Base-by-base conservation (phyloP, 2,888 invertebrate species). In the Lasioglossum villosulum region DNA sequence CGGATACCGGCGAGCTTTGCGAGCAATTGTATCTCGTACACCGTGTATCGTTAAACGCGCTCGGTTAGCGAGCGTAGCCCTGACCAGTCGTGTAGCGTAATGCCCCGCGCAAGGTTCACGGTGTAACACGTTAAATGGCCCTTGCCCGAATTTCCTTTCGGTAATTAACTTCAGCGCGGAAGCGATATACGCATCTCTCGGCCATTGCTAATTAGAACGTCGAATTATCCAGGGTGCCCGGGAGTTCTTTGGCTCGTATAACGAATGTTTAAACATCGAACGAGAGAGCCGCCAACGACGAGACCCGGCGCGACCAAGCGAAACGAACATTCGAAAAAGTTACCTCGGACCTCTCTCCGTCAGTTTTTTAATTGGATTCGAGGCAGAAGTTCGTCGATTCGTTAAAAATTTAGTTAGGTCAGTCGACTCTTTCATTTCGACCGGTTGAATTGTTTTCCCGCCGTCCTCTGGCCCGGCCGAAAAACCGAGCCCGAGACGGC, bases 81-180 rank as follows among this genome's bases (percentile, higher is more conserved):
- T n/a, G 88, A 34, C 86, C 88, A 78, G 56, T 84, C 78, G 88
- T 79, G 80, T 84, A 86, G 88, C 82, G 79, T 86, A 83, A 88
- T 86, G 88, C 87, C 79, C 73, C 71, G 86, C 81, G 87, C 87
- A 84, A 84, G 84, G 83, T 80, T 87, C 89, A 88, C 90, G 87
- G 86, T 88, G 88, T 89, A 87, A 86, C 88, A 80, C 84, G 86
- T 86, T 89, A 88, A 88, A 91, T 86, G 87, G 87, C 82, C 85
- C 86, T 88, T 87, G 88, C 86, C 80, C 84, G 88, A 87, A 88
- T 87, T 89, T 83, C 87, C 88, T 90, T 91, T 91, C 87, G 89
- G 90, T 89, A 90, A 91, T 91, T 88, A 90, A 87, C 86, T 77
- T 84, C 86, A 83, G 75, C 86, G 88, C 71, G 86, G 88, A 89